Evolutionary conservation across 2,888 invertebrate genomes (phyloP), one percentile per base, ranked within the genome.

Genomic region (Yponomeuta cagnagella): DNA sequence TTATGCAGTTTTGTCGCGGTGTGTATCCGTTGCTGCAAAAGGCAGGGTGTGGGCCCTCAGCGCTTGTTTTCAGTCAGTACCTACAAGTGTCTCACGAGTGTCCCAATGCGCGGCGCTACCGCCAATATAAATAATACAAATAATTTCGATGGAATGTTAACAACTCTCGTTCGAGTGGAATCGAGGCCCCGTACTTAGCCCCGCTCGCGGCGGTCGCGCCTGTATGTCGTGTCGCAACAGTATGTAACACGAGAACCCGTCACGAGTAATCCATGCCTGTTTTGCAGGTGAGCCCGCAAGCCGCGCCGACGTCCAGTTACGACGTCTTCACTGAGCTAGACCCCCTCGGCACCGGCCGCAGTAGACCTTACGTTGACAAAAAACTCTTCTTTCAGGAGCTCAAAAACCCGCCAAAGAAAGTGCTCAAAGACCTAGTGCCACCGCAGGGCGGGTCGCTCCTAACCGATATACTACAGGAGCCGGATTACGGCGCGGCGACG

Each of bases 321-420:
- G 97, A 97, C 93, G 96, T 98, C 79, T 98, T 98, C 93, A 97
- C 97, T 76, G 98, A 98, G 86, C 93, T 98, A 88, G 98, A 98
- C 94, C 98, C 98, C 73, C 93, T 98, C 84, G 98, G 98, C 83
- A 97, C 97, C 78, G 97, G 97, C 82, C 95, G 96, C 88, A 96
- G 96, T 90, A 96, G 96, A 90, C 98, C 98, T 74, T 98, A 97
- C 93, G 95, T 98, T 83, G 98, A 98, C 94, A 97, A 97, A 93
- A 98, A 98, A 94, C 97, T 97, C 92, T 98, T 98, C 93, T 98
- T 98, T 94, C 97, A 97, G 93, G 97, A 98, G 89, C 94, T 98
- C 82, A 98, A 98, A 93, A 97, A 98, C 91, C 98, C 98, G 77
- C 97, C 97, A 78, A 97, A 97, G 93, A 97, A 97, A 92, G 96